Evolutionary conservation across 2,797 vertebrate genomes (phyloP).

Genomic region (Cuniculus paca): DNA sequence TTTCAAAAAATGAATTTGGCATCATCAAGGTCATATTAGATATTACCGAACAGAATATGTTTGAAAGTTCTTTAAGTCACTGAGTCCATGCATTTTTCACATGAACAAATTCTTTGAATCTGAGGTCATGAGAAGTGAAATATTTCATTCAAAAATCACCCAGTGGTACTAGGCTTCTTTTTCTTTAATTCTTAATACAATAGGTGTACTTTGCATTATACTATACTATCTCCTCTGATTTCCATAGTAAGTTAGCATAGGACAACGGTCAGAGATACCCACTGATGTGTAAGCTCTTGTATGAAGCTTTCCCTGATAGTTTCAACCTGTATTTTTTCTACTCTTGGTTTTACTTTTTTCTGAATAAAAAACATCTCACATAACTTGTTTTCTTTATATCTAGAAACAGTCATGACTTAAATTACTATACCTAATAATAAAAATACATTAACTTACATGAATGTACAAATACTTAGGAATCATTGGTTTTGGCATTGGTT

Average conservation of each 20-base stretch:
- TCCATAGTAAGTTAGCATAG: background rate
- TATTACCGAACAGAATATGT: background rate
- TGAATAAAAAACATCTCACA: background rate
- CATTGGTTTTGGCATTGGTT: background rate
- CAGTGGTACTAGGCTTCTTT: background rate
- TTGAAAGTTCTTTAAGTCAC: background rate
- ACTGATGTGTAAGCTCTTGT: background rate
- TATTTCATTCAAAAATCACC: background rate
- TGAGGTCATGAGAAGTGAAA: background rate
- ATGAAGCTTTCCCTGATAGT: background rate
- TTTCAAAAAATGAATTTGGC: background rate
- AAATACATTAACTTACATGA: background rate
- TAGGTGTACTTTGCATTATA: background rate
- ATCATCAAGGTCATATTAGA: background rate
- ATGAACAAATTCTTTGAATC: background rate
- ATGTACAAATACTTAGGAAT: background rate
- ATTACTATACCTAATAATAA: background rate
- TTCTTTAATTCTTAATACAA: conserved; percentile 2
- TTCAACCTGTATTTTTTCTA: background rate
- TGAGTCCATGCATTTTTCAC: background rate
- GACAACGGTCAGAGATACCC: background rate
- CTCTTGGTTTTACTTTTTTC: background rate
- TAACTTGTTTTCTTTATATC: background rate
- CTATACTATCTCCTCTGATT: background rate
- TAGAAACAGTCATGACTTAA: background rate